These are phyloP conservation scores for Xanthia togata DNA, from an alignment of 2,888 invertebrate species.

Conservation along the genomic window DNA sequence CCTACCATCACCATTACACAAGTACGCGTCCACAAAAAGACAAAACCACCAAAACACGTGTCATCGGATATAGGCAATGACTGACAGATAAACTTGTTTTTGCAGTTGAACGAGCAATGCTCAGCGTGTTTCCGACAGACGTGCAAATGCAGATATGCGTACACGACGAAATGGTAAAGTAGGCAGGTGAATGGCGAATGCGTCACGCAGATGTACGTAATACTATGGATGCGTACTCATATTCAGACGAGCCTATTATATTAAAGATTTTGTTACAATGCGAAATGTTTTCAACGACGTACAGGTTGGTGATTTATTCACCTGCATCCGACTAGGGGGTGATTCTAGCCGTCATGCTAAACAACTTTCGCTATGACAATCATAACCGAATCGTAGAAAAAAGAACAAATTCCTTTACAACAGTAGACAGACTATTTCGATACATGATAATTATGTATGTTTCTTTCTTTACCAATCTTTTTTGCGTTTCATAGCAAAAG, in stretches of 20 bases:
- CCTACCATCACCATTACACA: background rate
- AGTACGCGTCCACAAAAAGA: background rate
- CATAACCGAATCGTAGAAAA: background rate
- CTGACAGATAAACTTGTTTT: conserved; percentile 33
- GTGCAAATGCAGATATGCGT: conserved; percentile 16
- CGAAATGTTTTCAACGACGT: background rate
- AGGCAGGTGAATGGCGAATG: background rate
- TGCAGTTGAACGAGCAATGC: conserved; percentile 21
- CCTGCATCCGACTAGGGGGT: background rate
- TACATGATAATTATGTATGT: background rate
- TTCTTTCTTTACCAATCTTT: background rate
- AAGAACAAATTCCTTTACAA: background rate
- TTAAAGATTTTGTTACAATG: background rate
- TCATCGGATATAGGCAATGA: conserved; percentile 12
- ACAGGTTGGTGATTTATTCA: too few relatives aligned
- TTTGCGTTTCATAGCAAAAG: too few relatives aligned
- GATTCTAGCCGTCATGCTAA: background rate
- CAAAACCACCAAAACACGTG: background rate
- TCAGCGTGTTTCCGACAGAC: conserved; percentile 20
- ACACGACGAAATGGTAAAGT: background rate
- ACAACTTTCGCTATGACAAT: background rate
- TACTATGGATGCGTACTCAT: background rate
- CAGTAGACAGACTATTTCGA: background rate
- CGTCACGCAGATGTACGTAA: conserved; percentile 7
- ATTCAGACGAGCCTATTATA: background rate